Evolutionary conservation across 2,888 invertebrate genomes (phyloP).

Genomic region (Sinhomidia bicolor): DNA sequence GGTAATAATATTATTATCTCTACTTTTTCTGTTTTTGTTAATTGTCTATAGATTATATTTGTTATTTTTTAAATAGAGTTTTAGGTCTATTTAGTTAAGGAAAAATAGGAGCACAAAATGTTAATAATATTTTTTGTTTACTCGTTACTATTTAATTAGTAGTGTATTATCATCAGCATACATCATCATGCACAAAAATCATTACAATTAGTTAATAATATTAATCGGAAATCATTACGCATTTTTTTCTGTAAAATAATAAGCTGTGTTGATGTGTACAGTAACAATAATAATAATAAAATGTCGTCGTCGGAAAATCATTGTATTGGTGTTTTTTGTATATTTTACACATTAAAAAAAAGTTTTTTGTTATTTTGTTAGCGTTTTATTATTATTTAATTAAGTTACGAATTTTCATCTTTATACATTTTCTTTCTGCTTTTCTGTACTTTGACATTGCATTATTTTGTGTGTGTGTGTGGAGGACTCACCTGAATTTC

Average conservation of each 20-base stretch:
- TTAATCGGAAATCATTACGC: background rate
- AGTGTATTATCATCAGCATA: background rate
- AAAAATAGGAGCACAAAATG: slow-evolving; percentile 11
- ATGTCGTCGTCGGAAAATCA: slow-evolving; percentile 31
- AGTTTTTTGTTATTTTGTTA: slow-evolving; percentile 19
- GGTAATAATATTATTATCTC: background rate
- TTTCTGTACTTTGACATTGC: slow-evolving; percentile 69
- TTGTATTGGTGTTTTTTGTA: slow-evolving; percentile 10
- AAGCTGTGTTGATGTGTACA: background rate
- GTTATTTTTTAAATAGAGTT: background rate
- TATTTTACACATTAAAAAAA: background rate
- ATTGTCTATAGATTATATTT: background rate
- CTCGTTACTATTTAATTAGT: background rate
- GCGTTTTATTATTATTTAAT: background rate
- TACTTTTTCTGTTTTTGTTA: background rate
- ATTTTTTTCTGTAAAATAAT: slow-evolving; percentile 1
- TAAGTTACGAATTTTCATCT: background rate
- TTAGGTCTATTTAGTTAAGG: background rate
- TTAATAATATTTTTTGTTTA: background rate
- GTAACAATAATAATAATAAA: slow-evolving; percentile 6
- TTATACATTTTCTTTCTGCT: slow-evolving; percentile 15
- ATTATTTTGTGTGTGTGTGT: slow-evolving; percentile 32
- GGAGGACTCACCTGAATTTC: slow-evolving; percentile 30
- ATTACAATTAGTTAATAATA: background rate
- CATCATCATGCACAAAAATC: background rate